phyloP scores from a whole-genome alignment of 23 tunicate species.

The Phallusia fumigata region DNA sequence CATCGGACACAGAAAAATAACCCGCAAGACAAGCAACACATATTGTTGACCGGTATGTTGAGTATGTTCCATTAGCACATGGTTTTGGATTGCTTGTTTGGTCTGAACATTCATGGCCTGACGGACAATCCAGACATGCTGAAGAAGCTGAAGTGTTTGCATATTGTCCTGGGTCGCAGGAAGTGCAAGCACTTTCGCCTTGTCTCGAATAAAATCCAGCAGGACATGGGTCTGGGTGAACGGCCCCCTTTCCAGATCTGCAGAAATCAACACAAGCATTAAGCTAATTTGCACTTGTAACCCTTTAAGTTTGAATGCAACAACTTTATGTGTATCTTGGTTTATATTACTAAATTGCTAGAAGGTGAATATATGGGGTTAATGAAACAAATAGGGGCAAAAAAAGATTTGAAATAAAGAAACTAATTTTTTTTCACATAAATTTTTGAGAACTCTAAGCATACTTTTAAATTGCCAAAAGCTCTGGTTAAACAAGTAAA shows the following conservation, averaged over 20 bases:
- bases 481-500: too few species aligned
- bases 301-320: too few species aligned
- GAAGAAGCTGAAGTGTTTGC: slow-evolving; percentile 24
- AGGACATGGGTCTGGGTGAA: slow-evolving; percentile 14
- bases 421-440: too few species aligned
- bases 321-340: too few species aligned
- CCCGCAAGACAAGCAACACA: slow-evolving; percentile 33
- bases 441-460: too few species aligned
- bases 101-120: slow-evolving; percentile 44
- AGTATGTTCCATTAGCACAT: slow-evolving; percentile 45
- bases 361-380: too few species aligned
- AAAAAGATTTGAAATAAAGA: too few species aligned
- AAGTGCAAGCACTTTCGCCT: slow-evolving; percentile 32
- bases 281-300: too few species aligned
- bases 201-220: slow-evolving; percentile 28
- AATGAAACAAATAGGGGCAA: too few species aligned
- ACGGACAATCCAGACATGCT: slow-evolving; percentile 29
- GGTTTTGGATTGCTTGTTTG: slow-evolving; percentile 24
- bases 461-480: too few species aligned
- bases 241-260: background rate
- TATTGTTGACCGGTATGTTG: background rate
- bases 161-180: slow-evolving; percentile 51
- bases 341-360: too few species aligned
- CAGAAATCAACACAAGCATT: too few species aligned
- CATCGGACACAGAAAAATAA: background rate